A percentile compares a stretch with the other conserved stretches of the same genome.
Conservation (phyloP, 2,113 vertebrate genomes). For the Phycodurus eques region DNA sequence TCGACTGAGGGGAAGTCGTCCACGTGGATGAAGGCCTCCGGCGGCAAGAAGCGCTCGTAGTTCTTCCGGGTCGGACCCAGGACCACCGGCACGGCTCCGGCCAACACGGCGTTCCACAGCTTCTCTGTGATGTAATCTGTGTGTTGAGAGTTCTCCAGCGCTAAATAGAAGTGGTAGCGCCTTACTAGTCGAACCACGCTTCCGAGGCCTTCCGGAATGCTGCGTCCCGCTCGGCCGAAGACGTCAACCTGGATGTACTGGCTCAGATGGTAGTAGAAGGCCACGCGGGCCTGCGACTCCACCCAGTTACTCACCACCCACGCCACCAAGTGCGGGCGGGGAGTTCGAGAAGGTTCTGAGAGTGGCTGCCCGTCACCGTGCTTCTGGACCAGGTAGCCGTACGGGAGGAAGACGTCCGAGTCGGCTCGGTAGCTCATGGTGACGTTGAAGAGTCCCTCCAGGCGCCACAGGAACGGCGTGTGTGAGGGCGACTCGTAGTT, state of each 20-base stretch:
- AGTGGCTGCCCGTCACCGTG: neutral
- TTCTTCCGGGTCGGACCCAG: conserved; percentile 83
- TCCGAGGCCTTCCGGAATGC: conserved; percentile 45
- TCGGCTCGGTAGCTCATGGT: conserved; percentile 84
- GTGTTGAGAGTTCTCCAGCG: conserved; percentile 92
- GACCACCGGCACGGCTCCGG: conserved; percentile 83
- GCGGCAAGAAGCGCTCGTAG: conserved; percentile 88
- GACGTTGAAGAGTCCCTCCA: conserved; percentile 83
- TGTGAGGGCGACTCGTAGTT: conserved; percentile 91
- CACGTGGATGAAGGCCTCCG: conserved; percentile 88
- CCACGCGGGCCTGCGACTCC: conserved; percentile 80
- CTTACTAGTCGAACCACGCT: conserved; percentile 71
- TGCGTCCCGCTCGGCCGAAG: conserved; percentile 72
- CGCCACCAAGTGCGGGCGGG: conserved; percentile 77
- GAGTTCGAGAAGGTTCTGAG: conserved; percentile 19
- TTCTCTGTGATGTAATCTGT: conserved; percentile 95
- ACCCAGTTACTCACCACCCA: conserved; percentile 95
- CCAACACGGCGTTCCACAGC: conserved; percentile 86
- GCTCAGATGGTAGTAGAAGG: conserved; percentile 77
- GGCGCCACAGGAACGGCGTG: conserved; percentile 57
- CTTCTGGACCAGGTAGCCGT: conserved; percentile 75
- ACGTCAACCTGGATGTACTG: conserved; percentile 79
- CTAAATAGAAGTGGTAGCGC: conserved; percentile 90
- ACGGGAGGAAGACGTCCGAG: conserved; percentile 87
- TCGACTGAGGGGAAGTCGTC: conserved; percentile 82